Percentiles rank a stretch among this genome's conserved stretches.
Conservation (phyloP, 1,140 invertebrate genomes). For the Gonioctena quinquepunctata region DNA sequence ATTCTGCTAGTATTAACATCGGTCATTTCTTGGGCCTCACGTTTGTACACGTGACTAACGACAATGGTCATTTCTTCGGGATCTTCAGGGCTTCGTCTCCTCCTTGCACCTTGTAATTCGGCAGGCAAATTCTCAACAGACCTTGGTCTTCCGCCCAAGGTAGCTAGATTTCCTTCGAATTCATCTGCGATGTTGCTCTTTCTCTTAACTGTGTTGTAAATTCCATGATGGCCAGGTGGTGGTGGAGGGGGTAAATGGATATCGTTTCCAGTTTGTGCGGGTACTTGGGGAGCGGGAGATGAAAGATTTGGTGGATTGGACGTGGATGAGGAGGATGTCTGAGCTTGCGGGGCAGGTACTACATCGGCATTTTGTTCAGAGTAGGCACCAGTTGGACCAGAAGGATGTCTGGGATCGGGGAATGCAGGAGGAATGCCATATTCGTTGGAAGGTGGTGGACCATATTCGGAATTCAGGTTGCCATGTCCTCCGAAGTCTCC, state of each 20-base stretch:
- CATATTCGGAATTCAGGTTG: constrained; percentile 70
- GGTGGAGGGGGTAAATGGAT: constrained; percentile 80
- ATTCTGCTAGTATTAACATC: constrained; percentile 88
- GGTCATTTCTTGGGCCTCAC: constrained; percentile 88
- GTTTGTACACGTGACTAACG: constrained; percentile 77
- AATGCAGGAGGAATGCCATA: constrained; percentile 77
- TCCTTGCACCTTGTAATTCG: constrained; percentile 68
- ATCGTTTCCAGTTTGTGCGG: constrained; percentile 57
- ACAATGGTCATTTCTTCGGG: constrained; percentile 64
- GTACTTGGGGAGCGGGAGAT: constrained; percentile 65
- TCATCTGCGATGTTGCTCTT: constrained; percentile 73
- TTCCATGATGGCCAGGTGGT: constrained; percentile 71
- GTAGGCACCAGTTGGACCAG: constrained; percentile 78
- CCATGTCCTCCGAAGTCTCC: constrained; percentile 69
- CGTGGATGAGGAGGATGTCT: constrained; percentile 68
- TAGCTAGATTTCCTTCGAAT: constrained; percentile 76
- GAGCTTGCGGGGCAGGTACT: constrained; percentile 77
- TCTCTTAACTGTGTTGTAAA: constrained; percentile 82
- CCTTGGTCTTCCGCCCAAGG: constrained; percentile 79
- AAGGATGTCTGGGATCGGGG: constrained; percentile 81
- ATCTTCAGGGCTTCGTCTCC: constrained; percentile 61
- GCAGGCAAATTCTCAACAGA: constrained; percentile 77
- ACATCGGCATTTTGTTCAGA: constrained; percentile 79
- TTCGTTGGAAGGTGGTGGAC: constrained; percentile 66
- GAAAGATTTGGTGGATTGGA: constrained; percentile 66